phyloP scores from a whole-genome alignment of 2,113 vertebrate genomes.

The Casuarius casuarius region DNA sequence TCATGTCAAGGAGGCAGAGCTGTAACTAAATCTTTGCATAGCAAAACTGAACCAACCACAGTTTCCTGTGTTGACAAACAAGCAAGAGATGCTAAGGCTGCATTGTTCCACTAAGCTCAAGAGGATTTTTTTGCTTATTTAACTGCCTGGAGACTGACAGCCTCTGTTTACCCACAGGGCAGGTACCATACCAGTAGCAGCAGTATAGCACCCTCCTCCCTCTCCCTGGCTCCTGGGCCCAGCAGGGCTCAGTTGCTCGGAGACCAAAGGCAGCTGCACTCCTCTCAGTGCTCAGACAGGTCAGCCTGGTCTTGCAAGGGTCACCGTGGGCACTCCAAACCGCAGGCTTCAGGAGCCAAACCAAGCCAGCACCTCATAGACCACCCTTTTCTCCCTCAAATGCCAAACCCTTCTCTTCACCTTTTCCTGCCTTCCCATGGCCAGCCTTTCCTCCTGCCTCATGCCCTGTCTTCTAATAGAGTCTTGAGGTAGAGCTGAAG shows the following conservation, averaged over 20 bases:
- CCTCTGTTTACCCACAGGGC: neutral
- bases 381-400: neutral
- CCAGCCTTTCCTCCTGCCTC: neutral
- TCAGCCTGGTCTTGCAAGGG: neutral
- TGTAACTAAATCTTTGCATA: neutral
- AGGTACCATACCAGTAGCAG: neutral
- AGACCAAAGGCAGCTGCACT: neutral
- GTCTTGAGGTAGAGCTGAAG: neutral
- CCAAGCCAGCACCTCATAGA: neutral
- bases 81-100: neutral
- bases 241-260: neutral
- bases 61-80: neutral
- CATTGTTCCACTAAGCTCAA: neutral
- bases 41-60: neutral
- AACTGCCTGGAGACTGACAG: neutral
- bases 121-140: too few species aligned
- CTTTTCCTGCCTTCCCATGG: neutral
- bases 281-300: neutral
- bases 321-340: rapidly evolving
- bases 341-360: too few species aligned
- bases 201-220: neutral
- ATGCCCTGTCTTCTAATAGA: neutral
- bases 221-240: neutral
- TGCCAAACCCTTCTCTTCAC: neutral
- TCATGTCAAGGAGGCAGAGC: neutral